Evolutionary conservation across 1,140 invertebrate species (phyloP).

Genomic region (Halesus radiatus): DNA sequence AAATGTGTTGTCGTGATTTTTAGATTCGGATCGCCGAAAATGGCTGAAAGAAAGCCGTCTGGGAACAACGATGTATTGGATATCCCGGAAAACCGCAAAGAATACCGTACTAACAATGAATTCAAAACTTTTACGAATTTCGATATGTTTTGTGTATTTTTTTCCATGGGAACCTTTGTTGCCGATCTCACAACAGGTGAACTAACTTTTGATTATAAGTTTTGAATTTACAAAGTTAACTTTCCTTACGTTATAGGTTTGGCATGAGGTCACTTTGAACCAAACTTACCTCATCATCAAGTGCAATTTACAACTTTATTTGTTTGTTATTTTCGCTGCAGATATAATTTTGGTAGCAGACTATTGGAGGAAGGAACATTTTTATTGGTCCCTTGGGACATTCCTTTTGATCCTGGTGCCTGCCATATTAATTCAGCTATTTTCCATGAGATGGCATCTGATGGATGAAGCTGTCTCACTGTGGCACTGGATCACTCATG

Average conservation of each 20-base stretch:
- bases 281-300: neutral
- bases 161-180: conserved; percentile 62
- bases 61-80: conserved; percentile 23
- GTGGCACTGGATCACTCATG: conserved; percentile 63
- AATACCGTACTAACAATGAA: conserved; percentile 24
- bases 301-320: neutral
- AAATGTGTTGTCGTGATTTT: conserved; percentile 6
- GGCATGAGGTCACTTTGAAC: neutral
- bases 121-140: conserved; percentile 47
- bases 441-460: conserved; percentile 67
- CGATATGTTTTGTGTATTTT: conserved; percentile 62
- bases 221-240: neutral
- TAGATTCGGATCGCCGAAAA: conserved; percentile 40
- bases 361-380: conserved; percentile 63
- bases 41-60: conserved; percentile 33
- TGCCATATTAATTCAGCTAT: conserved; percentile 64
- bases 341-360: conserved; percentile 60
- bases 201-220: conserved; percentile 5
- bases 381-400: conserved; percentile 65
- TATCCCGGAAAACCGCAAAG: conserved; percentile 29
- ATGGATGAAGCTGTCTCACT: conserved; percentile 60
- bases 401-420: conserved; percentile 65
- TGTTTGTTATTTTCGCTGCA: conserved; percentile 28
- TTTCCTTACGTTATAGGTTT: neutral
- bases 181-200: conserved; percentile 64